Conservation (phyloP, 2,888 invertebrate species). For the Drosophila conformis region DNA sequence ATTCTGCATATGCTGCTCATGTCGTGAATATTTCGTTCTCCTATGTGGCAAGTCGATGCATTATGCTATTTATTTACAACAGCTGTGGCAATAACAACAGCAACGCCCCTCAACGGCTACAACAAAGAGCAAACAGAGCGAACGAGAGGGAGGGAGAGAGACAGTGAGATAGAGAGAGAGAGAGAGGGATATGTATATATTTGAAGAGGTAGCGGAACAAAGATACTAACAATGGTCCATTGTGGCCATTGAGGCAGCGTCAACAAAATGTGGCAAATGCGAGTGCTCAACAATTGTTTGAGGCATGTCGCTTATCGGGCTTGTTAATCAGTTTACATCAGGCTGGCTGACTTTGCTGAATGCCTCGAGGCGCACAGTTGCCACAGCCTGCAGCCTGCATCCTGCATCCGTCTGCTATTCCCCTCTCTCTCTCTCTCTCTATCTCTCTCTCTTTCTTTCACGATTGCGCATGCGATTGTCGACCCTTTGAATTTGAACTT, state of each 20-base stretch:
- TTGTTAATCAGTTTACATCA: conserved; percentile 75
- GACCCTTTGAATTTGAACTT: conserved; percentile 50
- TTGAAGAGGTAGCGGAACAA: conserved; percentile 13
- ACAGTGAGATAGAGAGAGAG: not conserved
- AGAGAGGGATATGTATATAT: not conserved
- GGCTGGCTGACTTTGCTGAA: conserved; percentile 73
- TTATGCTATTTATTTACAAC: conserved; percentile 58
- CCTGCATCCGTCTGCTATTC: conserved; percentile 1
- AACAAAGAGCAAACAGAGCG: conserved; percentile 26
- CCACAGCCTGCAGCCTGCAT: conserved; percentile 1
- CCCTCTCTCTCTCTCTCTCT: not conserved
- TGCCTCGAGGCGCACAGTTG: conserved; percentile 25
- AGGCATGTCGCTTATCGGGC: conserved; percentile 66
- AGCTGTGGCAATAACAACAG: conserved; percentile 70
- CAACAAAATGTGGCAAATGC: conserved; percentile 69
- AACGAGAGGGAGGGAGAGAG: not conserved
- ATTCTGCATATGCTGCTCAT: not conserved
- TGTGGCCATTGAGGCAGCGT: conserved; percentile 38
- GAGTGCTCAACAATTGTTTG: conserved; percentile 53
- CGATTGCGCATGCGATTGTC: conserved; percentile 33
- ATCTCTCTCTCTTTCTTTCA: conserved; percentile 4
- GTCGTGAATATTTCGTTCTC: conserved; percentile 1
- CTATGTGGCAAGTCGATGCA: conserved; percentile 29
- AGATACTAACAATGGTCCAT: conserved; percentile 43
- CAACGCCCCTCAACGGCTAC: conserved; percentile 38